Evolutionary conservation across 1,140 invertebrate species (phyloP).

Genomic region (Maniola jurtina): DNA sequence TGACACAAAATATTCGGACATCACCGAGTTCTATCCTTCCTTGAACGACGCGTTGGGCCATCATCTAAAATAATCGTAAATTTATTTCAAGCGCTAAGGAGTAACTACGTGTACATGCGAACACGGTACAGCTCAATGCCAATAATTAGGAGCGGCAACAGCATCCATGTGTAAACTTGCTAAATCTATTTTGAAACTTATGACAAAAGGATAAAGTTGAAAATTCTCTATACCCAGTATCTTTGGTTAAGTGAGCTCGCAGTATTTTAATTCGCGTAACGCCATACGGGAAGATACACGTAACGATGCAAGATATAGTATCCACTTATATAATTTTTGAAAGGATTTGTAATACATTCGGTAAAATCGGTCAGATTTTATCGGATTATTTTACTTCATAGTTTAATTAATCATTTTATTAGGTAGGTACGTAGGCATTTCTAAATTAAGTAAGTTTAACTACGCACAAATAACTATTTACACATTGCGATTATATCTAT

Average conservation of each 20-base stretch:
- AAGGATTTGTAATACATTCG: constrained; percentile 5
- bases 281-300: constrained; percentile 17
- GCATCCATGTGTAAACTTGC: constrained; percentile 16
- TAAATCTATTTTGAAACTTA: not conserved
- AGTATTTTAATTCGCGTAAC: constrained; percentile 24
- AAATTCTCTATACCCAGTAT: constrained; percentile 4
- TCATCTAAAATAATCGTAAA: constrained; percentile 62
- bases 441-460: no score
- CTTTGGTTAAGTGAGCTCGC: constrained; percentile 16
- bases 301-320: constrained; percentile 18
- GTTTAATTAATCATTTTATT: not conserved
- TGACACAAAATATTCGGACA: constrained; percentile 17
- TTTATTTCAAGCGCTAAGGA: constrained; percentile 49
- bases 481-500: no score
- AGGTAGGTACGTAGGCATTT: not conserved
- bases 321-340: constrained; percentile 20
- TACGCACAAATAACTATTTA: no score
- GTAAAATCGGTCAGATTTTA: constrained; percentile 7
- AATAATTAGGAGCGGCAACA: constrained; percentile 37
- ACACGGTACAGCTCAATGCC: constrained; percentile 35
- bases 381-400: not conserved
- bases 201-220: constrained; percentile 14
- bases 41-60: constrained; percentile 48
- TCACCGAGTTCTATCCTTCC: constrained; percentile 34
- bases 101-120: constrained; percentile 32